Evolutionary conservation across 2,888 invertebrate species (phyloP), one percentile per base, ranked within the genome.

Genomic region (Copidosoma aretas): DNA sequence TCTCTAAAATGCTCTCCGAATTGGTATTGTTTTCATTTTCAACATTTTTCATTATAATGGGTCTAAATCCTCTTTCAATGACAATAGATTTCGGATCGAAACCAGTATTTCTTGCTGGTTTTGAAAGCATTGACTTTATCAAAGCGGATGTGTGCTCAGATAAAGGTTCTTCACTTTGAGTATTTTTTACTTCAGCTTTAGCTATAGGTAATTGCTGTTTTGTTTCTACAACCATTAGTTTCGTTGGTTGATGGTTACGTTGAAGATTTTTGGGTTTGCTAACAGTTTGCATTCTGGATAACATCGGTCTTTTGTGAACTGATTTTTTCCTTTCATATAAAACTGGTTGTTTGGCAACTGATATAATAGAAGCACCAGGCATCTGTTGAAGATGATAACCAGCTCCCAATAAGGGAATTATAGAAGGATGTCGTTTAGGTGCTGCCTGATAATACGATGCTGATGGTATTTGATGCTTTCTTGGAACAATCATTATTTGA

Each of bases 11-110:
- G 46, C 46, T 62, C 57, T 61, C 32, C 59, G 64, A 21, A 67
- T 60, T 64, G 71, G 73, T 71, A 61, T 75, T 54, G 68, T 59
- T 14, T 86, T 32, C 19, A 1, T 51, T 22, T 12, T 60, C 21
- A 15, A 53, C 57, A 1, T 75, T 56, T 41, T 88, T 88, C 63
- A 87, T 85, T 12, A 91, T 87, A 24, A 94, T 93, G 0, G 94
- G 94, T 73, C 90, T 92, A 77, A 94, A 94, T 0, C 94, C 94
- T 67, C 92, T 90, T 84, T 94, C 94, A 17, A 94, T 90, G 0
- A 93, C 91, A 8, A 94, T 90, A 0, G 92, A 90, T 74, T 90
- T 90, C 0, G 93, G 93, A 80, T 92, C 90, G 75, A 94, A 94
- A 0, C 93, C 93, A 1, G 90, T 91, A 75, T 92, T 92, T 0